Conservation (phyloP, 2,113 vertebrate genomes). For the Kobus ellipsiprymnus region DNA sequence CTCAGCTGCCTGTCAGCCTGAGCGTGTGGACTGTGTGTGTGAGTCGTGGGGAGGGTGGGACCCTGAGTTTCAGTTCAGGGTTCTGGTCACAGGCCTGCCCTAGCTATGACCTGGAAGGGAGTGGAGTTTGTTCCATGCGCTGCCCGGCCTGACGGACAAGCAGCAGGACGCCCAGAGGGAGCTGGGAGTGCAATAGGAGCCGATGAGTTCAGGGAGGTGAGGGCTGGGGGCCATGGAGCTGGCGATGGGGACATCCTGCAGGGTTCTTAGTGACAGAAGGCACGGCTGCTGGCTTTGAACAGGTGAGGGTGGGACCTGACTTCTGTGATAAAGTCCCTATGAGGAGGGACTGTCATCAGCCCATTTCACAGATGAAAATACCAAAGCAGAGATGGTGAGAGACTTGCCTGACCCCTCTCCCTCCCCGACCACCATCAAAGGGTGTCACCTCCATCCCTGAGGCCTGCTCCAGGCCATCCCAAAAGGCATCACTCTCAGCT, state of each 20-base stretch:
- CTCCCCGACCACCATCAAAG: neutral
- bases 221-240: neutral
- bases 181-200: neutral
- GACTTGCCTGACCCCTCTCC: neutral
- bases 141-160: neutral
- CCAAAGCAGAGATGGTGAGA: too few relatives aligned
- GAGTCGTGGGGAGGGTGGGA: fast-evolving
- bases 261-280: neutral
- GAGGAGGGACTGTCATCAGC: neutral
- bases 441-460: neutral
- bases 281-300: fast-evolving
- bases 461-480: fast-evolving
- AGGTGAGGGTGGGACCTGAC: neutral
- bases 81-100: neutral
- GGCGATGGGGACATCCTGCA: fast-evolving
- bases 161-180: neutral
- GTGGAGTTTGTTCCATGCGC: neutral
- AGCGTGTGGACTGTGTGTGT: fast-evolving
- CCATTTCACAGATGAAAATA: neutral
- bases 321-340: fast-evolving
- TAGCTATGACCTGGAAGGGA: too few relatives aligned
- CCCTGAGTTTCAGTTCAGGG: neutral
- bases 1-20: neutral
- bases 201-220: neutral
- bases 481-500: too few relatives aligned